These are phyloP conservation scores for Pentamera pediparva DNA, from an alignment of 53 echinoderm and acorn worm species.

Conservation along the genomic window DNA sequence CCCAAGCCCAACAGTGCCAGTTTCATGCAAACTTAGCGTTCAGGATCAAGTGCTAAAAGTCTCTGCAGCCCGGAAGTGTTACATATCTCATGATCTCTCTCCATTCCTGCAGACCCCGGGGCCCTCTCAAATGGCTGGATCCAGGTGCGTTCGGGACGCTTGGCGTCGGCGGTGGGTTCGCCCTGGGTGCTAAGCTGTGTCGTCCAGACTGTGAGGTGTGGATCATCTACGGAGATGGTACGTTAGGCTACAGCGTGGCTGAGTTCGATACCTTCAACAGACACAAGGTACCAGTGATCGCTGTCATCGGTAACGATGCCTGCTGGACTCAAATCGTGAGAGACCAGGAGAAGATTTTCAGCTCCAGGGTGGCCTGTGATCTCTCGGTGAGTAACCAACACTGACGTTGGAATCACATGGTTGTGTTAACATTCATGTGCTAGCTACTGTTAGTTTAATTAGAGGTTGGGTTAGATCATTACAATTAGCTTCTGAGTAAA, in stretches of 20 bases:
- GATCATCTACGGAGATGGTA: slow-evolving; percentile 89
- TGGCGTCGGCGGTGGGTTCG: slow-evolving; percentile 94
- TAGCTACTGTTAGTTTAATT: too few species aligned
- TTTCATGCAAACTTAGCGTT: too few species aligned
- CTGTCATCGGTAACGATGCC: slow-evolving; percentile 92
- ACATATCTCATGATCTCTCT: too few species aligned
- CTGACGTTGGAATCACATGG: too few species aligned
- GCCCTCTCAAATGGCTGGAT: slow-evolving; percentile 89
- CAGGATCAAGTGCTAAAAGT: too few species aligned
- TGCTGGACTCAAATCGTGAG: slow-evolving; percentile 95
- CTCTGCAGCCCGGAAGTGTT: too few species aligned
- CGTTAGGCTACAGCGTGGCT: slow-evolving; percentile 82
- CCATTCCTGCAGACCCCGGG: slow-evolving; percentile 60
- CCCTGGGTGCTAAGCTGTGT: slow-evolving; percentile 84
- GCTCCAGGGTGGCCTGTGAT: slow-evolving; percentile 67
- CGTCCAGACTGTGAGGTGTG: slow-evolving; percentile 82
- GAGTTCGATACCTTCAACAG: slow-evolving; percentile 91
- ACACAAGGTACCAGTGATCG: slow-evolving; percentile 79
- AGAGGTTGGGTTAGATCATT: too few species aligned
- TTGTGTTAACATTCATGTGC: too few species aligned
- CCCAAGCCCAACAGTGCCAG: too few species aligned
- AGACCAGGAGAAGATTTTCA: slow-evolving; percentile 84
- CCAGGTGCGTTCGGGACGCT: slow-evolving; percentile 97
- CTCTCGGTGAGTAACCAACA: slow-evolving; percentile 73
- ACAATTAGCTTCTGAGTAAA: too few species aligned